Conservation (phyloP, 2,113 vertebrate genomes). For the Ictalurus furcatus region DNA sequence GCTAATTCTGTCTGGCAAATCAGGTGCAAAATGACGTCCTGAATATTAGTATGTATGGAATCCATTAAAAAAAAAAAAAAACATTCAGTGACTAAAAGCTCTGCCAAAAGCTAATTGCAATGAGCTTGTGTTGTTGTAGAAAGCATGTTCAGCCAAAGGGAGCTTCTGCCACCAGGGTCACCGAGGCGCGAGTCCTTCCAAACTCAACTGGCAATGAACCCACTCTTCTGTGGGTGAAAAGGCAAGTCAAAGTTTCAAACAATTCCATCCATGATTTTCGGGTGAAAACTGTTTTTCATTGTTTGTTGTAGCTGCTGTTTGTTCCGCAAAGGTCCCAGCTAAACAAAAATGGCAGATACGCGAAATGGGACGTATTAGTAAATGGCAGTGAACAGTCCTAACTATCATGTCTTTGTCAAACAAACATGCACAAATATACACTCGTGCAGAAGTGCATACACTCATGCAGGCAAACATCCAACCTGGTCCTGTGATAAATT, state of each 20-base stretch:
- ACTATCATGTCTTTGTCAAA: constrained; percentile 17
- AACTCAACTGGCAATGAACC: constrained; percentile 79
- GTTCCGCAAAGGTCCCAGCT: neutral
- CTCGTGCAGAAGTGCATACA: neutral
- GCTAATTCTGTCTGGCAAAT: neutral
- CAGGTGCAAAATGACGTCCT: neutral
- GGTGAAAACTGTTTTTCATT: constrained; percentile 5
- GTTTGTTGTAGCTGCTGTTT: constrained; percentile 1
- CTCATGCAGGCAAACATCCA: constrained; percentile 3
- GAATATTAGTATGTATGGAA: constrained; percentile 90
- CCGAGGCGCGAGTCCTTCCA: constrained; percentile 73
- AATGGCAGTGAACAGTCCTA: neutral
- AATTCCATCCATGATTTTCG: neutral
- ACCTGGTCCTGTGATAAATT: constrained; percentile 2
- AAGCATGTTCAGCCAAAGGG: constrained; percentile 19
- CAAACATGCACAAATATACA: constrained; percentile 9
- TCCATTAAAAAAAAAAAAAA: constrained; percentile 47
- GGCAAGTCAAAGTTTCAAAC: constrained; percentile 9
- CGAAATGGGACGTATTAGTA: neutral
- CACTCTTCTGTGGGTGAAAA: constrained; percentile 1
- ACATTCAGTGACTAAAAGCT: constrained; percentile 43
- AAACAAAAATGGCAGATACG: constrained; percentile 2
- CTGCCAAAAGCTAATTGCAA: constrained; percentile 80
- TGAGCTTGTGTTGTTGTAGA: constrained; percentile 77
- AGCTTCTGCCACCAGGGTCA: constrained; percentile 24